Evolutionary conservation across 2,113 vertebrate species (phyloP), one percentile per base, ranked within the genome.

Genomic region (Salvator merianae): DNA sequence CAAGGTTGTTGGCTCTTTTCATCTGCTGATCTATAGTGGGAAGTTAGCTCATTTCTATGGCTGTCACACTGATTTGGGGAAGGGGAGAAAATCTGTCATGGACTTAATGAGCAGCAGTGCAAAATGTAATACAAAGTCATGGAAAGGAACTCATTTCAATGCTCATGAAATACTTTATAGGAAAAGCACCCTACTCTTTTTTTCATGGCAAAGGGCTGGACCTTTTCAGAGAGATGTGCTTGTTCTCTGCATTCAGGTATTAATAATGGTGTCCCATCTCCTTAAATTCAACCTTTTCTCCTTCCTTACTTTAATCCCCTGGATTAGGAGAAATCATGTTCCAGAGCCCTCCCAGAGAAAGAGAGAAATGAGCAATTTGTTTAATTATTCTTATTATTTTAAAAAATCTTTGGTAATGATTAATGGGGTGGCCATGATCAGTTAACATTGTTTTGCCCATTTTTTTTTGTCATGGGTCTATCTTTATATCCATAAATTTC

Each of bases 1-100:
- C 83, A 71, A 78, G 66, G 53, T 30, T 40, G 34, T 40, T 69
- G 50, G 34, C 34, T 55, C 65, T 77, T 84, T 84, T 77, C 28
- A 70, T 40, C 47, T 70, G 36, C 65, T 70, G 65, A 43, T 70
- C 55, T 70, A 59, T n/a, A 43, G 36, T 20, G 30, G 34, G 43
- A 77, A 69, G 50, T 28, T 26, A 55, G 50, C 30, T 78, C 50
- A 20, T 62, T 71, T 70, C 7, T 32, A 28, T 3, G 36, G 73
- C 38, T 71, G 66, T 84, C 36, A 62, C 34, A 20, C 47, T 47
- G 66, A 70, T 71, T 84, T 71, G 18, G 36, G 83, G 55, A 38
- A 47, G n/a, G 8, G 59, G 32, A 26, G 30, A 55, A 82, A 84
- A 78, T 71, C 36, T 70, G 24, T 9, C 75, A 7, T 6, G 18